Conservation (phyloP, 2,113 vertebrate genomes). For the Mugil cephalus region DNA sequence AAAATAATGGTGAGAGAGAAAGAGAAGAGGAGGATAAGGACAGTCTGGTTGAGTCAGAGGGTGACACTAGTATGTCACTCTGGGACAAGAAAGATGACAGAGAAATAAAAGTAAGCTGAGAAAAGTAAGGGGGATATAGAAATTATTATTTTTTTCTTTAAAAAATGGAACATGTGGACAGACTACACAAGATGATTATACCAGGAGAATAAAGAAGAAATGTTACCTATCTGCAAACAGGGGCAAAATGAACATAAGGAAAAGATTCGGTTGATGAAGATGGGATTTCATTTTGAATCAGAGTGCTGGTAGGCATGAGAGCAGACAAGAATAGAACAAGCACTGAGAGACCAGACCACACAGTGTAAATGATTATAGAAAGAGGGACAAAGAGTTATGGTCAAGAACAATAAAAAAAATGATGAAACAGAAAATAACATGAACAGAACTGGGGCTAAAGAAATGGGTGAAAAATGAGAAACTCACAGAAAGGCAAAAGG, state of each 20-base stretch:
- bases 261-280: conserved; percentile 15
- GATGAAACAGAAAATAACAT: conserved; percentile 6
- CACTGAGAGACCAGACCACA: conserved; percentile 13
- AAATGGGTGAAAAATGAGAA: conserved; percentile 14
- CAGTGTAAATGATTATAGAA: conserved; percentile 27
- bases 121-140: background rate
- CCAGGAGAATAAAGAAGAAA: conserved; percentile 22
- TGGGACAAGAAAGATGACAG: conserved; percentile 21
- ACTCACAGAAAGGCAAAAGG: conserved; percentile 12
- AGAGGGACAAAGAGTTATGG: conserved; percentile 23
- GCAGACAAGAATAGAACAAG: conserved; percentile 10
- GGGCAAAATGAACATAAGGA: background rate
- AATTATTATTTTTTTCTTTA: conserved; percentile 6
- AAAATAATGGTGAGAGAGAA: conserved; percentile 28
- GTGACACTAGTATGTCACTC: conserved; percentile 21
- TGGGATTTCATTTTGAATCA: conserved; percentile 40
- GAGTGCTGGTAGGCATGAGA: conserved; percentile 16
- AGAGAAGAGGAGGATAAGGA: conserved; percentile 11
- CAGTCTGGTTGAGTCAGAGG: conserved; percentile 34
- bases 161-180: conserved; percentile 23
- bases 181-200: conserved; percentile 9
- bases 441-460: conserved; percentile 1
- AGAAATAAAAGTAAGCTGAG: conserved; percentile 10
- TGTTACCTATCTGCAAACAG: background rate
- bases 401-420: conserved; percentile 23